A percentile compares a stretch with the other conserved stretches of the same genome.
Evolutionary conservation across 1,140 invertebrate genomes (phyloP).

Genomic region (Cydia pomonella): DNA sequence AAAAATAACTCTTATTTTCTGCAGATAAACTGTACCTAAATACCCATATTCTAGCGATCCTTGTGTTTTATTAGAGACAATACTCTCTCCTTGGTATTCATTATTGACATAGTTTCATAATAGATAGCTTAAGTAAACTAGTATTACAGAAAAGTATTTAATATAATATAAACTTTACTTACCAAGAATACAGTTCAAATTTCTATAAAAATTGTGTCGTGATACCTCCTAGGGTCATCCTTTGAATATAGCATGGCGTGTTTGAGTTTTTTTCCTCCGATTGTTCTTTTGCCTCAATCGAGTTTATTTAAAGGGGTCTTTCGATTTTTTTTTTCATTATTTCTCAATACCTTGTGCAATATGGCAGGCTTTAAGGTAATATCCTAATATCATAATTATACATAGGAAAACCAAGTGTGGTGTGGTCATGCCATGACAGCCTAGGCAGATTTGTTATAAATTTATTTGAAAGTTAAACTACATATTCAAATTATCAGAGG

Average conservation of each 20-base stretch:
- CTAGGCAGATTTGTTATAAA: no score
- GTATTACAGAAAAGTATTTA: neutral
- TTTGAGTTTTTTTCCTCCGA: neutral
- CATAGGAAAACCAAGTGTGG: neutral
- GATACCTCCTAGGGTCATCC: neutral
- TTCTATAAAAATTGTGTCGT: neutral
- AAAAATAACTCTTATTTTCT: neutral
- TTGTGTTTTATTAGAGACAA: neutral
- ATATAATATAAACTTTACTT: neutral
- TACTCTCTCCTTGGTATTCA: neutral
- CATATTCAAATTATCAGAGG: no score
- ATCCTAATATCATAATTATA: neutral
- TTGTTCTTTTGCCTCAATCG: neutral
- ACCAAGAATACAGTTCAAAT: neutral
- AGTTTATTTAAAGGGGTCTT: constrained; percentile 28
- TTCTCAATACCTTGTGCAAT: constrained; percentile 10
- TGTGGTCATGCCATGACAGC: neutral
- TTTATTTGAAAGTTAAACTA: no score
- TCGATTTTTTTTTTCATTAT: neutral
- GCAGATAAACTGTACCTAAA: neutral
- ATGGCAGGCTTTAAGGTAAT: constrained; percentile 23
- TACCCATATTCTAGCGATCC: neutral
- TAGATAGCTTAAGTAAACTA: neutral
- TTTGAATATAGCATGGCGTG: neutral
- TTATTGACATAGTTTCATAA: neutral